Base-by-base conservation (phyloP, 2,888 invertebrate genomes). In the Clitarchus hookeri region DNA sequence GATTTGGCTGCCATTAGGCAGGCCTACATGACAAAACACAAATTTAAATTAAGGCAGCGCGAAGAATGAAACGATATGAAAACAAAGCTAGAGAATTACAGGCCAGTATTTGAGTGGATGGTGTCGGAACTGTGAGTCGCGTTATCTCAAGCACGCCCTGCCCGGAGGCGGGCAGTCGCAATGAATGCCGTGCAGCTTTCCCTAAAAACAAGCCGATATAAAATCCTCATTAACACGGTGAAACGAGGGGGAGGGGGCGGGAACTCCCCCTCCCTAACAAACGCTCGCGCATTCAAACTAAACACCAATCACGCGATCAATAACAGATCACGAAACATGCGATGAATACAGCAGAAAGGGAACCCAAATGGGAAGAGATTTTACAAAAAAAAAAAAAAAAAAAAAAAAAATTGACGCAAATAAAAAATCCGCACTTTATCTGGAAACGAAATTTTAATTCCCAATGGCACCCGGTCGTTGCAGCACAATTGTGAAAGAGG, bases 221-320 rank as follows among this genome's bases (percentile, higher is more conserved):
- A 65, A 65, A 65, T n/a, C 65, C 65, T 65, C 65, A 48, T 48
- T 48, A n/a, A 65, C 65, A n/a, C 65, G 16, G 1, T 8, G 65
- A 23, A 16, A 12, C 6, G 23, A 16, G 65, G 65, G 65, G 8
- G 12, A 48, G 48, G 23, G 65, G 65, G 65, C 65, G 23, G 3
- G 53, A 11, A 65, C 65, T 11, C 1, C 48, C 16, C 48, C 48
- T 8, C 48, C 48, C 16, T 13, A 6, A 6, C 16, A 48, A 11
- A 48, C 16, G 48, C 65, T 11, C 65, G 65, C 65, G 65, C 65
- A 65, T 65, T n/a, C 8, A 65, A 19, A n/a, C 65, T 65, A 65
- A 65, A 65, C 65, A 65, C 65, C 65, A 65, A 65, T 65, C 65
- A 65, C 65, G n/a, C 65, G 65, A 65, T 65, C 65, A 65, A 65